phyloP scores from a whole-genome alignment of 1,140 invertebrate species.

The Acromyrmex echinatior region DNA sequence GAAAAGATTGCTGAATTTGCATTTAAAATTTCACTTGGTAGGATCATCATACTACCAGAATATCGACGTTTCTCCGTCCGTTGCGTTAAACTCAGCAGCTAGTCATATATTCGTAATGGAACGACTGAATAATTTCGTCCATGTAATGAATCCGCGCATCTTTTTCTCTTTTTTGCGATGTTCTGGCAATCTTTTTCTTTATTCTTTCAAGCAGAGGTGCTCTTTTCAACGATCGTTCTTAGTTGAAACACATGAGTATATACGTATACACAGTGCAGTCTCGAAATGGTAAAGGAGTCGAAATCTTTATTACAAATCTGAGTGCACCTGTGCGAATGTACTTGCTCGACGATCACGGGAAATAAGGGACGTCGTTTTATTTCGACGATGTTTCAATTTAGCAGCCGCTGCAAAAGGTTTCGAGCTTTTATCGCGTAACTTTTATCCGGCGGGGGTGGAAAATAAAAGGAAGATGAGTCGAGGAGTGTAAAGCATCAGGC shows the following conservation, averaged over 20 bases:
- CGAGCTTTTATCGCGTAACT: constrained; percentile 78
- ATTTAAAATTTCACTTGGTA: constrained; percentile 29
- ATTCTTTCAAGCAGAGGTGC: not conserved
- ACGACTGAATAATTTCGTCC: constrained; percentile 33
- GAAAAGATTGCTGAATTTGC: constrained; percentile 7
- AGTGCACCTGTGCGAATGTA: not conserved
- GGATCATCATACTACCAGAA: not conserved
- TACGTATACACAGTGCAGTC: constrained; percentile 10
- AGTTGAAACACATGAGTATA: constrained; percentile 7
- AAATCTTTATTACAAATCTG: constrained; percentile 60
- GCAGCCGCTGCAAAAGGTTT: constrained; percentile 73
- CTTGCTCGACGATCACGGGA: not conserved
- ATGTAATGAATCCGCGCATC: constrained; percentile 25
- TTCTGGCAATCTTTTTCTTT: not conserved
- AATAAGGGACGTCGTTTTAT: constrained; percentile 65
- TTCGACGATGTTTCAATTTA: constrained; percentile 78
- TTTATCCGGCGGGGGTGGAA: constrained; percentile 59
- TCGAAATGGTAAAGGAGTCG: constrained; percentile 37
- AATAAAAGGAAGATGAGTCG: constrained; percentile 65
- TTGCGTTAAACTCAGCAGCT: constrained; percentile 17
- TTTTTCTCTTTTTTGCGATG: not conserved
- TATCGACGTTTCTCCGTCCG: constrained; percentile 52
- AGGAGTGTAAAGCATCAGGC: not conserved
- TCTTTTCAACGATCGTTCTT: constrained; percentile 22
- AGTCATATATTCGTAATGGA: constrained; percentile 24